Evolutionary conservation across 2,113 vertebrate species (phyloP), one percentile per base, ranked within the genome.

Genomic region (Labrus mixtus): DNA sequence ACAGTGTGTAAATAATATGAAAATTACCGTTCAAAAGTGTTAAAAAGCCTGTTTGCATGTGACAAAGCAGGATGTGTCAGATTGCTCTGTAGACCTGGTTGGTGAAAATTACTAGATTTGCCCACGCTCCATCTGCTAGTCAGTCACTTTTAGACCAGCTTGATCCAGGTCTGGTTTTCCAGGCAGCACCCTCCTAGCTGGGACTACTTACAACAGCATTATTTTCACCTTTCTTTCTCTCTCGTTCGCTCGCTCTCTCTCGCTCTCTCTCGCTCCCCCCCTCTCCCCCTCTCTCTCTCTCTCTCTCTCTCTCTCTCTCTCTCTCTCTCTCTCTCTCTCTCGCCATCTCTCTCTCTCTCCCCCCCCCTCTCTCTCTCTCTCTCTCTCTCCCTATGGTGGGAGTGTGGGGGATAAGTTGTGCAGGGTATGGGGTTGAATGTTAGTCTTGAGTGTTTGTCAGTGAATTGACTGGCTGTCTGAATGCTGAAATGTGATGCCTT

Each of bases 131-230:
- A 81, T 88, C 86, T 89, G 82, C 79, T 77, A 41, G 63, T 58
- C 37, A 50, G 61, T 89, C 92, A 84, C 41, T 65, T 85, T 77
- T 79, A 48, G 15, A 55, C 19, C 12, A 19, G 56, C 20, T 11
- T 1, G 53, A 56, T 92, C 89, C 84, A 8, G 84, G 56, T 80
- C 92, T 16, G 87, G 86, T 91, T 92, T 95, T 93, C 69, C 46
- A 63, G 68, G 62, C 80, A 72, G 82, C 86, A 25, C 61, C 39
- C 33, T 66, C 23, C 41, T 78, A 54, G 86, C 91, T 93, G 93
- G 94, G 78, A 92, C 94, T 95, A 94, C 93, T 95, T 95, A 84
- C 90, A 90, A 90, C 82, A 91, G 89, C 93, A 93, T 93, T 93
- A 93, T 93, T 93, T 93, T 92, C 83, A 64, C 79, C 76, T 50